A percentile compares a stretch with the other conserved stretches of the same genome.
Conservation (phyloP, 64 coral and sea anemone genomes). For the Cladopsammia gracilis region DNA sequence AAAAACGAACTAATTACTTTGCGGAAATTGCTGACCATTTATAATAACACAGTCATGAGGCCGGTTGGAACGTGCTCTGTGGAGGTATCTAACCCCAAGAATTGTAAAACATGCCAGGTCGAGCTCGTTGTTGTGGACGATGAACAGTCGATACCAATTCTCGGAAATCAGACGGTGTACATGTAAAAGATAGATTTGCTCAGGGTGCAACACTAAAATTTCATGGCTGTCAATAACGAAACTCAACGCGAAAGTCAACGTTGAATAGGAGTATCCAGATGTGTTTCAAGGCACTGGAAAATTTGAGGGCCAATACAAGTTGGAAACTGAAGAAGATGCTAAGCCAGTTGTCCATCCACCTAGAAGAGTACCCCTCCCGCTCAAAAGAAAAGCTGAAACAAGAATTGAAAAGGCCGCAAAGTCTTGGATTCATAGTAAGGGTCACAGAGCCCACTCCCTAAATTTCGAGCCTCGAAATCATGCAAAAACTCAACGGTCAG, state of each 20-base stretch:
- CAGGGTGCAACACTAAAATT: conserved; percentile 25
- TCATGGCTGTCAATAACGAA: background rate
- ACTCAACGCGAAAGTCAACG: background rate
- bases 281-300: conserved; percentile 40
- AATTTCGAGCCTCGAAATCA: too few relatives aligned
- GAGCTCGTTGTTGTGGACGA: background rate
- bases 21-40: conserved; percentile 11
- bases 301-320: conserved; percentile 34
- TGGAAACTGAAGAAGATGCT: background rate
- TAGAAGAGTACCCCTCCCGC: background rate
- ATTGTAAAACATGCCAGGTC: background rate
- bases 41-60: conserved; percentile 18
- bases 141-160: background rate
- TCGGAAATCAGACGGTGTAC: background rate
- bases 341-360: conserved; percentile 33
- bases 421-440: conserved; percentile 12
- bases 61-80: conserved; percentile 15
- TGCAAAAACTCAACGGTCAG: too few relatives aligned
- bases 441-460: conserved; percentile 46
- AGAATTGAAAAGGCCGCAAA: conserved; percentile 26
- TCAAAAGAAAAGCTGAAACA: conserved; percentile 39
- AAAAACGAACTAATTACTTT: background rate
- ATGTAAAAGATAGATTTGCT: conserved; percentile 45
- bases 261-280: conserved; percentile 12
- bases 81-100: conserved; percentile 41